Evolutionary conservation across 2,113 vertebrate species (phyloP).

Genomic region (Gallinago paraguaiae): DNA sequence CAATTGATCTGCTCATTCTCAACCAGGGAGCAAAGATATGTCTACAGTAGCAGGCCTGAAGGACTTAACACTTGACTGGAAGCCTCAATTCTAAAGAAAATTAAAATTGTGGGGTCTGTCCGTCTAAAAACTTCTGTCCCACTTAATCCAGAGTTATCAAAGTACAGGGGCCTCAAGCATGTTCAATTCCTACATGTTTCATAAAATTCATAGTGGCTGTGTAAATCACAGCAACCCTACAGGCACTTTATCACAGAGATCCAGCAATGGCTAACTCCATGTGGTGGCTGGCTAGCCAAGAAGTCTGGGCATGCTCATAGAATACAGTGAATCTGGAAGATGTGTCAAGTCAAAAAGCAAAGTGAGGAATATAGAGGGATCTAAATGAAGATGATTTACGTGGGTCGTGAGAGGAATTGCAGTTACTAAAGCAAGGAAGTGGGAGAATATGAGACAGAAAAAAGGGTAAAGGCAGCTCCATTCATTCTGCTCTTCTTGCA

Average conservation of each 20-base stretch:
- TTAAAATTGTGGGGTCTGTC: not conserved
- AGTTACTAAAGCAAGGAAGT: not conserved
- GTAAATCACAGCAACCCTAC: not conserved
- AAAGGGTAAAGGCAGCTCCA: accelerated
- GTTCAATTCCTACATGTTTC: not conserved
- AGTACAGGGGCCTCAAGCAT: not conserved
- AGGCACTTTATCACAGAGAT: not conserved
- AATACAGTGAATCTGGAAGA: not conserved
- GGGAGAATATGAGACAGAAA: not conserved
- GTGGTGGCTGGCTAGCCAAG: not conserved
- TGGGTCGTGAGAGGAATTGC: not conserved
- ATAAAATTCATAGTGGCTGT: not conserved
- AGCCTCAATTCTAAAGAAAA: not conserved
- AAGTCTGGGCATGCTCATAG: not conserved
- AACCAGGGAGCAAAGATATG: not conserved
- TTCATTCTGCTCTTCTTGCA: not conserved
- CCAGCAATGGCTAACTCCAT: not conserved
- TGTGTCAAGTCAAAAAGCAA: not conserved
- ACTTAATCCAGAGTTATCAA: not conserved
- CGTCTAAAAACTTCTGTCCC: not conserved
- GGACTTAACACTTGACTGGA: not conserved
- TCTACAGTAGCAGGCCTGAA: not conserved
- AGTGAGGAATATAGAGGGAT: not conserved
- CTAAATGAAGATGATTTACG: not conserved
- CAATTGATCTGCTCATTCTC: not conserved